Evolutionary conservation across 2,888 invertebrate genomes (phyloP).

Genomic region (Tortricodes alternella): DNA sequence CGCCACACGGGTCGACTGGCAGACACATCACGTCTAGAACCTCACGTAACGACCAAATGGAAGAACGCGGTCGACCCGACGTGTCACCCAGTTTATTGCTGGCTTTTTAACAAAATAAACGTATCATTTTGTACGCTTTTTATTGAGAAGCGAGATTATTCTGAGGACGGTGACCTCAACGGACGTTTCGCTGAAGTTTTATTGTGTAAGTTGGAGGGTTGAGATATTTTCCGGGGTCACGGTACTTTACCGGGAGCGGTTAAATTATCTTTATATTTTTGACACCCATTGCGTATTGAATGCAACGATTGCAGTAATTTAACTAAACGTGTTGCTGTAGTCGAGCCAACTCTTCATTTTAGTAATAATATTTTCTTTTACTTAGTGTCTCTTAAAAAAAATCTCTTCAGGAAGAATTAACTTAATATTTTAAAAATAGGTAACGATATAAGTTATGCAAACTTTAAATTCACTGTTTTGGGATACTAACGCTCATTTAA

Average conservation of each 20-base stretch:
- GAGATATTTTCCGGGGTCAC: background rate
- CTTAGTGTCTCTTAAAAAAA: too few relatives aligned
- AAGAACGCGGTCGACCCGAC: conserved; percentile 52
- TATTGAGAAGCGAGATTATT: conserved; percentile 16
- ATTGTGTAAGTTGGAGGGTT: background rate
- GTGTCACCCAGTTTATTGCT: conserved; percentile 53
- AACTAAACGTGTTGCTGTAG: too few relatives aligned
- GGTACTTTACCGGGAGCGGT: conserved; percentile 3
- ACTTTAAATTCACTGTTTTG: too few relatives aligned
- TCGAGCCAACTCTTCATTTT: too few relatives aligned
- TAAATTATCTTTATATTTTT: conserved; percentile 13
- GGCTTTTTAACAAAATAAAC: conserved; percentile 46
- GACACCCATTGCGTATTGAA: conserved; percentile 13
- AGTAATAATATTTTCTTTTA: too few relatives aligned
- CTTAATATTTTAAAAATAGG: too few relatives aligned
- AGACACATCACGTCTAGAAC: conserved; percentile 35
- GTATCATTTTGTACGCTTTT: conserved; percentile 36
- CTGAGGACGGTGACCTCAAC: background rate
- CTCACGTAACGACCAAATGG: conserved; percentile 59
- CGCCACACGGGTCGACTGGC: background rate
- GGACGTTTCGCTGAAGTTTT: background rate
- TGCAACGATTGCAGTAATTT: background rate
- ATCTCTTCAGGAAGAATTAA: too few relatives aligned
- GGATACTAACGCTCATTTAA: too few relatives aligned
- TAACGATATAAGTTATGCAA: too few relatives aligned